Base-by-base conservation (phyloP, 2,113 vertebrate genomes). In the Odontophorus gujanensis region DNA sequence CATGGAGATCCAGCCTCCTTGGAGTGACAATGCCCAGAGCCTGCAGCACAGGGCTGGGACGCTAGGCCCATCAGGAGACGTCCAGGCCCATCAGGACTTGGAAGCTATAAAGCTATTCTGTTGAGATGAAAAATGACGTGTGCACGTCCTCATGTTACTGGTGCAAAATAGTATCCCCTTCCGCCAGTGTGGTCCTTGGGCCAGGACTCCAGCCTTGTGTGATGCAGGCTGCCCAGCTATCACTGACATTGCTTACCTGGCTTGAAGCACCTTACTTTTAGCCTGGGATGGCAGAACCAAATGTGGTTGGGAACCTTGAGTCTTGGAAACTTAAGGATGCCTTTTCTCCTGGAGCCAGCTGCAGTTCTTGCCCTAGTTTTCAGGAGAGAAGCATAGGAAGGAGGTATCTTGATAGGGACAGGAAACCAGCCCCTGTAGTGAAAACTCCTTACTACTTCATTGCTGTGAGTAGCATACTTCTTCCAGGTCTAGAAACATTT, bases 1-100 rank as follows among this genome's bases (percentile, higher is more conserved):
- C 9, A 45, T 1, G 1, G 16, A 51, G 19, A 78, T 43, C n/a
- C 40, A 58, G 16, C 25, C 38, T 0, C 0, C 22, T n/a, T 42
- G 51, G 47, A 12, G n/a, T 81, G 48, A 21, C 3, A 3, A 2
- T n/a, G 47, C 36, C 68, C 58, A 71, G 48, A 22, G 25, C 40
- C 34, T 5, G 1, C 22, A 7, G 14, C 10, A 4, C 38, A 3
- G 13, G 75, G 11, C 6, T 2, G 2, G 22, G 13, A 16, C 40
- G 40, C 40, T 13, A 40, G 40, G 40, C 40, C 40, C 40, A 40
- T 40, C 40, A 40, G 40, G 40, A 40, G n/a, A 38, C 6, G 21
- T 18, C 6, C 6, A 25, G 10, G 36, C 15, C 36, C 28, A 19
- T 48, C 25, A 36, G 45, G 24, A 69, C 45, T 50, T 69, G 25